Evolutionary conservation across 2,797 vertebrate species (phyloP).

Genomic region (Microctenopoma stevenorrisi): DNA sequence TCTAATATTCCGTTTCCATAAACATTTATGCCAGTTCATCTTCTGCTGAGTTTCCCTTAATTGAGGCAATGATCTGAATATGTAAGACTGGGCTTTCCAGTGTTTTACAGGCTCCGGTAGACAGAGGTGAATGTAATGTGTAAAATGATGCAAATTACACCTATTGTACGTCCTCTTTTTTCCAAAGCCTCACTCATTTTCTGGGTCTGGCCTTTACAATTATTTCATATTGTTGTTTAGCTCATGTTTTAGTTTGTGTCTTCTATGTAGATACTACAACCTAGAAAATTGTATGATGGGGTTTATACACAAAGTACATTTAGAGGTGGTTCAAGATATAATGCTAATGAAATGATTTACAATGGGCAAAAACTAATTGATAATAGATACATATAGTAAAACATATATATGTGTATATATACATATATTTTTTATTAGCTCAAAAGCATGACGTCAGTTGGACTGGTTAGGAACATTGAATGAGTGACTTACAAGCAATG

Average conservation of each 20-base stretch:
- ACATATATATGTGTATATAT: neutral
- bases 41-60: slow-evolving; percentile 86
- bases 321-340: neutral
- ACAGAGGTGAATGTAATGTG: slow-evolving; percentile 82
- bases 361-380: neutral
- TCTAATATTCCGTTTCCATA: slow-evolving; percentile 88
- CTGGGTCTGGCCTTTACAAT: slow-evolving; percentile 49
- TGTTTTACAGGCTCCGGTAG: slow-evolving; percentile 76
- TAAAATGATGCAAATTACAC: slow-evolving; percentile 87
- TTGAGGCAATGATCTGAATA: slow-evolving; percentile 87
- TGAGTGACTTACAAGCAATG: slow-evolving; percentile 1
- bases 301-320: slow-evolving; percentile 7
- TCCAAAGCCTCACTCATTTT: slow-evolving; percentile 36
- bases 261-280: slow-evolving; percentile 23
- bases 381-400: neutral
- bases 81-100: slow-evolving; percentile 80
- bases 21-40: slow-evolving; percentile 88
- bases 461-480: neutral
- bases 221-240: slow-evolving; percentile 74
- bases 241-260: slow-evolving; percentile 44
- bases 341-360: neutral
- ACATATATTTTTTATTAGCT: neutral
- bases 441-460: neutral
- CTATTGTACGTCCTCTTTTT: slow-evolving; percentile 67
- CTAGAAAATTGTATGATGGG: slow-evolving; percentile 27